phyloP scores from a whole-genome alignment of 1,140 invertebrate species.

The Philaenus spumarius region DNA sequence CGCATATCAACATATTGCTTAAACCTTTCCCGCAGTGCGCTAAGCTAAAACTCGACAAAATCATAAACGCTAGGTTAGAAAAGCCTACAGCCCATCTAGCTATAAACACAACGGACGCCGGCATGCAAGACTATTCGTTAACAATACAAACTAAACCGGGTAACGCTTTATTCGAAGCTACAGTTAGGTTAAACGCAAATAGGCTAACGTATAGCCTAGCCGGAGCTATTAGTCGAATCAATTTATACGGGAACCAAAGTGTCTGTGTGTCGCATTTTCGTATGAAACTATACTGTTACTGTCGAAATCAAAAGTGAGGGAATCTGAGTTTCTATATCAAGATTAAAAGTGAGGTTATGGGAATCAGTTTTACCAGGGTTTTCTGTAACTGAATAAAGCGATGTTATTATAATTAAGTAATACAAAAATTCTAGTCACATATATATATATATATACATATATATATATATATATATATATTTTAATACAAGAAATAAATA shows the following conservation, averaged over 20 bases:
- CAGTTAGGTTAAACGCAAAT: constrained; percentile 42
- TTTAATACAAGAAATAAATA: no score
- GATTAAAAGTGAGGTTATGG: no score
- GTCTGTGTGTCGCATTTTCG: constrained; percentile 63
- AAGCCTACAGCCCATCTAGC: background rate
- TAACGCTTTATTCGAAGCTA: constrained; percentile 30
- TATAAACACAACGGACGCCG: constrained; percentile 2
- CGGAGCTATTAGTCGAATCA: constrained; percentile 65
- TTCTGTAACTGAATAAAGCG: no score
- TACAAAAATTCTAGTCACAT: no score
- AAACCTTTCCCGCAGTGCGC: constrained; percentile 50
- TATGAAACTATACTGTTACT: constrained; percentile 73
- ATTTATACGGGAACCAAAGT: constrained; percentile 70
- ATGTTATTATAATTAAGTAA: no score
- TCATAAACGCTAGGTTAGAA: constrained; percentile 23
- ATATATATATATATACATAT: no score
- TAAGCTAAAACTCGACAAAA: constrained; percentile 14
- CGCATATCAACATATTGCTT: constrained; percentile 56
- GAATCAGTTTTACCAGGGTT: no score
- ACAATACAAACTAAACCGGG: constrained; percentile 27
- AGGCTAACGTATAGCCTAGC: constrained; percentile 36
- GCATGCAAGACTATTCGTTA: constrained; percentile 20
- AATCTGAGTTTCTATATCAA: no score
- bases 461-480: no score
- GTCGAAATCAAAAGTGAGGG: constrained; percentile 34